These are phyloP conservation scores for Oncorhynchus mykiss DNA, from an alignment of 2,113 vertebrate species.

Conservation along the genomic window DNA sequence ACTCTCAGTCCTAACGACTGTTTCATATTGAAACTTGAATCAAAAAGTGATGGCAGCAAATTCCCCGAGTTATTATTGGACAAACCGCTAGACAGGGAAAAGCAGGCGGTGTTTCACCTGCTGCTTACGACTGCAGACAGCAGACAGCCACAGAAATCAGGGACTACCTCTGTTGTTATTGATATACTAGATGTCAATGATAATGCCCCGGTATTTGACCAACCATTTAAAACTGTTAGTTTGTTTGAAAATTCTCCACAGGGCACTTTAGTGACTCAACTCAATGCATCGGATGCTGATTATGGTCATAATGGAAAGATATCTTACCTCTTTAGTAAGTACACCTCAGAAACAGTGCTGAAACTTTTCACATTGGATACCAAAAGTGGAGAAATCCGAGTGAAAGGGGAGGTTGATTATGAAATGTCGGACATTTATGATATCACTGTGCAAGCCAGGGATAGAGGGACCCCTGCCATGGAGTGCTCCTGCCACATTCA, in stretches of 20 bases:
- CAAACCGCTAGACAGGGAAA: slow-evolving; percentile 78
- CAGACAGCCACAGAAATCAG: slow-evolving; percentile 70
- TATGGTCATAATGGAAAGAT: slow-evolving; percentile 74
- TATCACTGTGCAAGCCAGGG: slow-evolving; percentile 76
- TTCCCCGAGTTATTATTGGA: slow-evolving; percentile 72
- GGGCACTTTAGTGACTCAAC: slow-evolving; percentile 66
- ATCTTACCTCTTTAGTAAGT: slow-evolving; percentile 59
- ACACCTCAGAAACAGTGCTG: slow-evolving; percentile 69
- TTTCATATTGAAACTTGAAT: slow-evolving; percentile 49
- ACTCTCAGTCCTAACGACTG: slow-evolving; percentile 38
- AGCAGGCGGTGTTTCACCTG: slow-evolving; percentile 64
- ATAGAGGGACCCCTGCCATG: slow-evolving; percentile 78
- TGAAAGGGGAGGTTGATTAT: slow-evolving; percentile 73
- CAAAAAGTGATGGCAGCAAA: slow-evolving; percentile 58
- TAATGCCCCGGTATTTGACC: slow-evolving; percentile 78
- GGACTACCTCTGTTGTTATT: slow-evolving; percentile 71
- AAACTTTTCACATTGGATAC: slow-evolving; percentile 74
- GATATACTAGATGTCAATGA: slow-evolving; percentile 81
- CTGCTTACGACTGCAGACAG: slow-evolving; percentile 77
- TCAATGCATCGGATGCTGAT: slow-evolving; percentile 80
- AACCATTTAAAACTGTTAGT: slow-evolving; percentile 69
- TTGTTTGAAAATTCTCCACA: slow-evolving; percentile 72
- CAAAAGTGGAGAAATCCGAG: slow-evolving; percentile 75
- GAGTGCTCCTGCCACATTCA: slow-evolving; percentile 77
- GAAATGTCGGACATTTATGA: slow-evolving; percentile 75